phyloP scores from a whole-genome alignment of 2,888 invertebrate genomes.

The Cosmorhoe ocellata region DNA sequence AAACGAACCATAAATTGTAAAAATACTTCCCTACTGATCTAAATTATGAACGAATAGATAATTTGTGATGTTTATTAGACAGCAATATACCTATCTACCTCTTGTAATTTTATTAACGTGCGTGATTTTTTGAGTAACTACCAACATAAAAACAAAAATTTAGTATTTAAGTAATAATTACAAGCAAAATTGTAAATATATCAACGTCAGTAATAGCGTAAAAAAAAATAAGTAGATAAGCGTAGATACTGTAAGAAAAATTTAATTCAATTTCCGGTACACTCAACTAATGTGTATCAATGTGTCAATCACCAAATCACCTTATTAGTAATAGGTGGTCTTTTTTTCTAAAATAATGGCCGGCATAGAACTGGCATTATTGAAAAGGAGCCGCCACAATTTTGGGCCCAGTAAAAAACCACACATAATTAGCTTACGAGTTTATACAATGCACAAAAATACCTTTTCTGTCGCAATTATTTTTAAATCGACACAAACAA shows the following conservation, averaged over 20 bases:
- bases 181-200: too few species aligned
- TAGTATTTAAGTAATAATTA: too few species aligned
- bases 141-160: too few species aligned
- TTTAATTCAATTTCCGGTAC: slow-evolving; percentile 41
- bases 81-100: too few species aligned
- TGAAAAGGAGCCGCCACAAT: slow-evolving; percentile 61
- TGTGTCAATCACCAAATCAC: slow-evolving; percentile 80
- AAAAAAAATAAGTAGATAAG: too few species aligned
- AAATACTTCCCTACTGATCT: too few species aligned
- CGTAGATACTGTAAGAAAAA: background rate
- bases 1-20: too few species aligned
- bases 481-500: slow-evolving; percentile 69
- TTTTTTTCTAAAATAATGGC: slow-evolving; percentile 52
- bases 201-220: too few species aligned
- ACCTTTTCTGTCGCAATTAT: slow-evolving; percentile 68
- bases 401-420: slow-evolving; percentile 46
- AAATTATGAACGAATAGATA: too few species aligned
- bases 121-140: too few species aligned
- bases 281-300: slow-evolving; percentile 48
- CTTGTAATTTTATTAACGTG: too few species aligned
- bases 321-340: slow-evolving; percentile 63
- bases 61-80: too few species aligned
- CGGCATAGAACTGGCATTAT: slow-evolving; percentile 44
- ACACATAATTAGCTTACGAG: slow-evolving; percentile 74
- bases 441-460: slow-evolving; percentile 70